These are phyloP conservation scores for Anthrax anthrax DNA, from an alignment of 2,888 invertebrate genomes.

Conservation along the genomic window DNA sequence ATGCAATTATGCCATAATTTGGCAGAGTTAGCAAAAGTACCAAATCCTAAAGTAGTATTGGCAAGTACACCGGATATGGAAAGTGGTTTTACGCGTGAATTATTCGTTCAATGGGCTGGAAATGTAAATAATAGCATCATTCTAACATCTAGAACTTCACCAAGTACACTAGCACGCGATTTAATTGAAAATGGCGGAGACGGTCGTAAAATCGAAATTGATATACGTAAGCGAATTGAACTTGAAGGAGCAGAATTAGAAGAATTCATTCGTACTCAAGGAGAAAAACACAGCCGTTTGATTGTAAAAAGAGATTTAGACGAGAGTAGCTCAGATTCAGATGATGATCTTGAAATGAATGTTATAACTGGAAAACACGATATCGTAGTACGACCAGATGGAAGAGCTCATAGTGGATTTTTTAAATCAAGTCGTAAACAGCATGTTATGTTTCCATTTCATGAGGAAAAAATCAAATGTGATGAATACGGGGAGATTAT, in stretches of 20 bases:
- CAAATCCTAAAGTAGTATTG: constrained; percentile 87
- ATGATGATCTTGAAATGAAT: constrained; percentile 72
- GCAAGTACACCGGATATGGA: constrained; percentile 93
- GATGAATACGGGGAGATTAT: constrained; percentile 97
- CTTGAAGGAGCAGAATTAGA: constrained; percentile 67
- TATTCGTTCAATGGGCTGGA: constrained; percentile 88
- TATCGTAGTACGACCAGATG: constrained; percentile 66
- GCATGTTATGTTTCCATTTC: constrained; percentile 92
- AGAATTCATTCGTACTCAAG: constrained; percentile 53
- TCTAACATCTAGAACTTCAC: constrained; percentile 74
- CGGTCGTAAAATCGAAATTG: constrained; percentile 51
- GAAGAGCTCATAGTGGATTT: constrained; percentile 55
- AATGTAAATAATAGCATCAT: constrained; percentile 89
- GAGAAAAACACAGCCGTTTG: constrained; percentile 35
- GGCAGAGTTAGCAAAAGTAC: constrained; percentile 68
- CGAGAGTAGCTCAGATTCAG: constrained; percentile 63
- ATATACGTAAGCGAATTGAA: constrained; percentile 52
- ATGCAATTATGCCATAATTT: constrained; percentile 88
- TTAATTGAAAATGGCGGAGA: constrained; percentile 63
- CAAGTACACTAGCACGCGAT: constrained; percentile 66
- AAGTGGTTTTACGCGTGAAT: constrained; percentile 84
- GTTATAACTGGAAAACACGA: constrained; percentile 79
- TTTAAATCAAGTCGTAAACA: constrained; percentile 82
- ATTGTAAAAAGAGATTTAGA: constrained; percentile 44
- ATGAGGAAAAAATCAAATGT: constrained; percentile 77